A percentile compares a stretch with the other conserved stretches of the same genome.
Conservation (phyloP, 2,888 invertebrate genomes). For the Melinaea menophilus region DNA sequence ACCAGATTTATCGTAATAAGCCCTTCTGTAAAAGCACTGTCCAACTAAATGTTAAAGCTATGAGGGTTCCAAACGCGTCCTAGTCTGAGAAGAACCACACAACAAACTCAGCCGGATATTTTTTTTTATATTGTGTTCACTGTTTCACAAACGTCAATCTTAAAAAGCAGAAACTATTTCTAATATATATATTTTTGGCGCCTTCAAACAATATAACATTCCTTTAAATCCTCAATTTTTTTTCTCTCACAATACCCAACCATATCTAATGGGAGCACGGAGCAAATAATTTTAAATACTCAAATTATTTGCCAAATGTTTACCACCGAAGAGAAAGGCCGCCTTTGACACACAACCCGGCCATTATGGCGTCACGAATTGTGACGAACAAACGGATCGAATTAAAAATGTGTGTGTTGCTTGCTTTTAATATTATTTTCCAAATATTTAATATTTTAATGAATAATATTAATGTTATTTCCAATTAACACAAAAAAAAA, state of each 20-base stretch:
- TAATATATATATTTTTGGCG: no score
- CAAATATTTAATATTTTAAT: background rate
- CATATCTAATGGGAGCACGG: background rate
- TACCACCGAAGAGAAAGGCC: conserved; percentile 38
- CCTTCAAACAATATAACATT: background rate
- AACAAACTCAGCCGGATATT: no score
- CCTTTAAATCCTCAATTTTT: background rate
- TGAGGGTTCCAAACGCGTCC: no score
- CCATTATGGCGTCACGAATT: conserved; percentile 23
- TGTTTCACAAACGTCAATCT: no score
- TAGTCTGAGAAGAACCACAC: no score
- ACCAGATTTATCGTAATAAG: no score
- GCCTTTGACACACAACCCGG: conserved; percentile 59
- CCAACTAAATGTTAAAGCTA: no score
- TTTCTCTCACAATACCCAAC: background rate
- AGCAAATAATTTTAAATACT: conserved; percentile 57
- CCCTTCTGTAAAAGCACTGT: no score
- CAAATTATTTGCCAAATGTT: conserved; percentile 63
- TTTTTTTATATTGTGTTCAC: no score
- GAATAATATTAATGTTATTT: background rate
- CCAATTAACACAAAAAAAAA: background rate
- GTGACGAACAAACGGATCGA: conserved; percentile 22
- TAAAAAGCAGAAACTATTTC: no score
- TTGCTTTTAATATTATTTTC: background rate
- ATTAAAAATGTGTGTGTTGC: conserved; percentile 3